phyloP scores from a whole-genome alignment of 2,888 invertebrate genomes.

The Philereme transversata region DNA sequence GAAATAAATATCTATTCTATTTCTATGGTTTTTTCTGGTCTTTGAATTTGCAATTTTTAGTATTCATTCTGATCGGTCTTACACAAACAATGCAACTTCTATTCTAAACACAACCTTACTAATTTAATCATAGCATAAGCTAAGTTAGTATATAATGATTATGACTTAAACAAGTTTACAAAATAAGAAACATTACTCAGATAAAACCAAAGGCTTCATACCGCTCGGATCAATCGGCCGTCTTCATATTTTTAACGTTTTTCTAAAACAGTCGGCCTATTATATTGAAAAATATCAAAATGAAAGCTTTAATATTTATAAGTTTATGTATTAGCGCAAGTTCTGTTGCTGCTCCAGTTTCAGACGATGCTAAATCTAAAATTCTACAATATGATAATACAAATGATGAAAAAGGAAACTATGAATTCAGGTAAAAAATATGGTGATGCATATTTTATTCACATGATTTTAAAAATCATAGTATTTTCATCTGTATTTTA shows the following conservation, averaged over 20 bases:
- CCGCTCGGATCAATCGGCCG: neutral
- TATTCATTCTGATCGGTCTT: too few species aligned
- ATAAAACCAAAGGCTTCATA: slow-evolving; percentile 2
- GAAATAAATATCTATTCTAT: too few species aligned
- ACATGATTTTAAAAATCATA: too few species aligned
- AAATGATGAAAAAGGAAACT: slow-evolving; percentile 38
- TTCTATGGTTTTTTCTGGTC: too few species aligned
- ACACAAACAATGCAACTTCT: too few species aligned
- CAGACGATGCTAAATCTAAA: slow-evolving; percentile 22
- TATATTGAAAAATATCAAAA: neutral
- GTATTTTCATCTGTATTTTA: too few species aligned
- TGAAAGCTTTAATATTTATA: slow-evolving; percentile 18
- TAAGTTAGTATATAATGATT: neutral
- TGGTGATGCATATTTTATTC: too few species aligned
- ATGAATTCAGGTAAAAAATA: slow-evolving; percentile 40
- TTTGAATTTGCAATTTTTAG: too few species aligned
- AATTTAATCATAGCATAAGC: too few species aligned
- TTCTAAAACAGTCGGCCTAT: neutral
- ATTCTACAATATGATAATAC: slow-evolving; percentile 14
- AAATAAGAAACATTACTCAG: slow-evolving; percentile 7
- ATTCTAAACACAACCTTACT: too few species aligned
- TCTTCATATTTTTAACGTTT: neutral
- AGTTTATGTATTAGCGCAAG: slow-evolving; percentile 10
- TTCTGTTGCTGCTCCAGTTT: slow-evolving; percentile 10
- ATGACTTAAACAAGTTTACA: slow-evolving; percentile 2